phyloP scores from a whole-genome alignment of 2,113 vertebrate genomes.

The Aspiorhynchus laticeps region DNA sequence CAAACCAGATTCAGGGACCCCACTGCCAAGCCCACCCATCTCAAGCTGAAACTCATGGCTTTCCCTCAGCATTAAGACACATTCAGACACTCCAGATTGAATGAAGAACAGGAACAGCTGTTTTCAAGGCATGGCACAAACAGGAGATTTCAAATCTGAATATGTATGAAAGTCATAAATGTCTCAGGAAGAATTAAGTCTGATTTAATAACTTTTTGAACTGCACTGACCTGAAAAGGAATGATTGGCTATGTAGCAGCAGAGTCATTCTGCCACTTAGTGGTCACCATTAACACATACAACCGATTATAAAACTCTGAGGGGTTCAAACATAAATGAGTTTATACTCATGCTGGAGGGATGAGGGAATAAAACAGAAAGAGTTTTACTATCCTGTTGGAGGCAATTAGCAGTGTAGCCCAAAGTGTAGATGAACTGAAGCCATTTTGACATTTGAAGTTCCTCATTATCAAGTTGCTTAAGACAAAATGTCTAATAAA shows the following conservation, averaged over 20 bases:
- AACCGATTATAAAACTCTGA: not conserved
- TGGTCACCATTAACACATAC: not conserved
- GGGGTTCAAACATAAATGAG: not conserved
- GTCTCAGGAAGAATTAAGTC: not conserved
- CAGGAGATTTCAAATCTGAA: not conserved
- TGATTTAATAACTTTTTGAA: not conserved
- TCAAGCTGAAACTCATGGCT: constrained; percentile 32
- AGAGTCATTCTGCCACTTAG: not conserved
- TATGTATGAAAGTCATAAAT: not conserved
- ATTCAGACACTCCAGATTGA: not conserved
- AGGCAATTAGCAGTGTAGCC: not conserved
- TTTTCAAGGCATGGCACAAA: not conserved
- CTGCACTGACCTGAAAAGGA: not conserved
- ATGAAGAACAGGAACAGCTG: constrained; percentile 9
- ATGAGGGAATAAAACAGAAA: not conserved
- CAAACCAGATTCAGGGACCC: constrained; percentile 63
- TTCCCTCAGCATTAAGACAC: not conserved
- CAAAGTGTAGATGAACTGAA: too few relatives aligned
- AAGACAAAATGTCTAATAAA: not conserved
- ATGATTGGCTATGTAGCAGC: not conserved
- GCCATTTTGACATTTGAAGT: not conserved
- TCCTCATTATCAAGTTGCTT: not conserved
- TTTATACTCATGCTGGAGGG: not conserved
- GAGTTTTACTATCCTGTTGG: not conserved
- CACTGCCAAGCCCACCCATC: constrained; percentile 61